Conservation (phyloP, 2,888 invertebrate species). For the Idaea straminata region DNA sequence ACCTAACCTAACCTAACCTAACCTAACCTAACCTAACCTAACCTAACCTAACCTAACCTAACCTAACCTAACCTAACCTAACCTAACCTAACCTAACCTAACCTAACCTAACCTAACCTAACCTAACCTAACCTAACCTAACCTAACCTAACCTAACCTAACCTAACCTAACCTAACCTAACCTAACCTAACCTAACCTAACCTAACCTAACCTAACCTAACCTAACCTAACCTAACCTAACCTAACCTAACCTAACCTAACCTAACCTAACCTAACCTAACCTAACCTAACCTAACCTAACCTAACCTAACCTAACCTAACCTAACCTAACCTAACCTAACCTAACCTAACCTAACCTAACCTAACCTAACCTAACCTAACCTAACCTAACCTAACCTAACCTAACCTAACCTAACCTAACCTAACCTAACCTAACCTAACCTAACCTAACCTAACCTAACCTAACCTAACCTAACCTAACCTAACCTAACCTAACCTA, state of each 20-base stretch:
- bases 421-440: conserved; percentile 25
- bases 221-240: too few relatives aligned
- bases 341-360: conserved; percentile 25
- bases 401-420: conserved; percentile 28
- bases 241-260: too few relatives aligned
- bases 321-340: conserved; percentile 7
- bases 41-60: conserved; percentile 11
- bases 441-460: conserved; percentile 25
- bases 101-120: too few relatives aligned
- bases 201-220: too few relatives aligned
- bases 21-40: too few relatives aligned
- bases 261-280: conserved; percentile 14
- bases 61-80: conserved; percentile 28
- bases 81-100: conserved; percentile 27
- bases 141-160: too few relatives aligned
- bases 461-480: conserved; percentile 25
- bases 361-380: conserved; percentile 26
- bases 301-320: conserved; percentile 25
- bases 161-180: too few relatives aligned
- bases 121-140: too few relatives aligned
- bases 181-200: too few relatives aligned
- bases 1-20: too few relatives aligned
- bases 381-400: conserved; percentile 27
- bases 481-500: conserved; percentile 26
- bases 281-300: conserved; percentile 27